phyloP scores from a whole-genome alignment of 2,797 vertebrate genomes.

The Vultur gryphus region DNA sequence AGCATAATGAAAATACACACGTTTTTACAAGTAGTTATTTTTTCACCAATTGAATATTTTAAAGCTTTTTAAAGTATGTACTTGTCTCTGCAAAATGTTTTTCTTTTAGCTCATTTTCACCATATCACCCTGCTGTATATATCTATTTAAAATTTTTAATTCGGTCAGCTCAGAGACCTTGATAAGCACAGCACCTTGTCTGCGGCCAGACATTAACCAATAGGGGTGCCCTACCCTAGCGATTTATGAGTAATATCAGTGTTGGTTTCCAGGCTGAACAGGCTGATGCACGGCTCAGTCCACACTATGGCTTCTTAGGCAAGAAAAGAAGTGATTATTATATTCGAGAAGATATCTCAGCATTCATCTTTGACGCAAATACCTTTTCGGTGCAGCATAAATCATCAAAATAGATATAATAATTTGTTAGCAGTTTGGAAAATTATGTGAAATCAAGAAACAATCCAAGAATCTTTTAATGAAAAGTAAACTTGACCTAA shows the following conservation, averaged over 20 bases:
- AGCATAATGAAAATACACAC: constrained; percentile 73
- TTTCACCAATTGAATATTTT: constrained; percentile 72
- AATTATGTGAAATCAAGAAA: constrained; percentile 57
- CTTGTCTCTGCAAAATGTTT: constrained; percentile 61
- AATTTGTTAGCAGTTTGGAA: constrained; percentile 52
- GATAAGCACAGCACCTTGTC: background rate
- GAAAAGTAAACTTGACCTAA: constrained; percentile 51
- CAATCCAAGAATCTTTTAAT: constrained; percentile 52
- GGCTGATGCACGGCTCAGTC: background rate
- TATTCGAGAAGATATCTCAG: background rate
- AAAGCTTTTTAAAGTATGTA: constrained; percentile 63
- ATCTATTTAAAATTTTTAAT: background rate
- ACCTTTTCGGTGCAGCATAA: constrained; percentile 23
- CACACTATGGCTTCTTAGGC: background rate
- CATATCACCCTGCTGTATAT: background rate
- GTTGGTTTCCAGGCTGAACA: background rate
- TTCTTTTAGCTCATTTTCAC: constrained; percentile 49
- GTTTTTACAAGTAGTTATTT: constrained; percentile 65
- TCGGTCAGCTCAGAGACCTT: background rate
- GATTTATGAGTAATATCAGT: background rate
- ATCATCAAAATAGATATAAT: constrained; percentile 35
- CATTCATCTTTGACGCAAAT: constrained; percentile 4
- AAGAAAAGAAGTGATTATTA: background rate
- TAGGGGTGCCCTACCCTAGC: background rate
- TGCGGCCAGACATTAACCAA: background rate